Percentiles rank a stretch among this genome's conserved stretches.
Conservation (phyloP, 2,888 invertebrate species). For the Caenorhabditis japonica region DNA sequence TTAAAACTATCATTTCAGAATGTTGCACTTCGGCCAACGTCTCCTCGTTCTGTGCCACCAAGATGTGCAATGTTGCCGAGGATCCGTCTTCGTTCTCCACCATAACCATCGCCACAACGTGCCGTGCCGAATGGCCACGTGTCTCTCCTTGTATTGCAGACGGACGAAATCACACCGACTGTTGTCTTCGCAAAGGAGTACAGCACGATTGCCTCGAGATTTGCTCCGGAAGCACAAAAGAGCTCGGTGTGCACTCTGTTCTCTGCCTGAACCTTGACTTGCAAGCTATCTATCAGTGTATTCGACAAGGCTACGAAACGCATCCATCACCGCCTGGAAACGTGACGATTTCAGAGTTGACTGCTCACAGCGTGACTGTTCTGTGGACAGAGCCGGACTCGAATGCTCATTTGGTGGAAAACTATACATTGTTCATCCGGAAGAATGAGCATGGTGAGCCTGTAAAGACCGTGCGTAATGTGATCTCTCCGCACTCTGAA, state of each 20-base stretch:
- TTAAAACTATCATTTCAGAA: conserved; percentile 58
- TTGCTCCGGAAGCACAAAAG: conserved; percentile 82
- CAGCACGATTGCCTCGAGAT: conserved; percentile 87
- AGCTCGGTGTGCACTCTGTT: conserved; percentile 80
- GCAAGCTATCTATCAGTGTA: conserved; percentile 67
- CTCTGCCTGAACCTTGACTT: conserved; percentile 69
- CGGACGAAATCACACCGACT: conserved; percentile 86
- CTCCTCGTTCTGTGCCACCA: conserved; percentile 56
- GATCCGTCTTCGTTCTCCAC: conserved; percentile 60
- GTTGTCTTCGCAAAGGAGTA: conserved; percentile 87
- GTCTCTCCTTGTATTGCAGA: conserved; percentile 77
- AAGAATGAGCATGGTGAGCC: conserved; percentile 61
- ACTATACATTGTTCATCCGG: conserved; percentile 64
- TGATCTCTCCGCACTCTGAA: conserved; percentile 58
- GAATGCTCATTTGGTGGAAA: conserved; percentile 63
- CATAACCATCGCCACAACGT: conserved; percentile 66
- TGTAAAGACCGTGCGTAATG: conserved; percentile 52
- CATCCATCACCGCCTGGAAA: conserved; percentile 69
- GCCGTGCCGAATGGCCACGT: conserved; percentile 65
- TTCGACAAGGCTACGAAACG: conserved; percentile 69
- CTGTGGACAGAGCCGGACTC: conserved; percentile 60
- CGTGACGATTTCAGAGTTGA: conserved; percentile 56
- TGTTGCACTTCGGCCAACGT: conserved; percentile 64
- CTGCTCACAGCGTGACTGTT: conserved; percentile 54
- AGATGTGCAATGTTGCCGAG: conserved; percentile 63